Base-by-base conservation (phyloP, 2,113 vertebrate species). In the Pluvianellus socialis region DNA sequence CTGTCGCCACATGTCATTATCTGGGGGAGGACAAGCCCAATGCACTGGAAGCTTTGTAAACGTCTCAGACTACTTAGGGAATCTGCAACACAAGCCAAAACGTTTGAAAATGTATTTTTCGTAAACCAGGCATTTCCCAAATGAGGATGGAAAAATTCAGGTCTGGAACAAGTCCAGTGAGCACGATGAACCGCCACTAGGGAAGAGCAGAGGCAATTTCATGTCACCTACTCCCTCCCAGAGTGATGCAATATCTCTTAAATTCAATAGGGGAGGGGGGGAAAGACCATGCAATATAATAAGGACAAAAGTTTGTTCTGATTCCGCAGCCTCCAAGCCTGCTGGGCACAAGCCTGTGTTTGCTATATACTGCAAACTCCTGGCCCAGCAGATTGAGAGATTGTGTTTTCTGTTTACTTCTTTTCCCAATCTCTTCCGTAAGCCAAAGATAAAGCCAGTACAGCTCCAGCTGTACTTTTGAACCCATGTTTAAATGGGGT, bases 391-490 rank as follows among this genome's bases (percentile, higher is more conserved):
- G 0, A 35, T 4, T 30, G 85, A 90, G 75, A 0, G 0, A 30
- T 20, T 12, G 10, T 55, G 77, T 87, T 91, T 86, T 93, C 82
- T 95, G 86, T 96, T 95, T 94, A 92, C 80, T 74, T 52, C 80
- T 97, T 81, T 89, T 90, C 50, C 82, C 94, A 92, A n/a, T 82
- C 87, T 94, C 70, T 95, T 89, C 90, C 5, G 0, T 90, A 94
- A 97, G 91, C 52, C 66, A 86, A 71, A 96, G 94, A 95, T 77
- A 96, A 97, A 94, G 22, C 85, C 79, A 59, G 59, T 56, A 79
- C 33, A 93, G 91, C 93, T 95, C 42, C 77, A 81, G 90, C 70
- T 97, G 93, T 65, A 97, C 97, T 96, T 97, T 96, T 94, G 96
- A 97, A 96, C 96, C 84, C 21, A 1, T 61, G 56, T 89, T 80